Conservation (phyloP, 2,797 vertebrate species). For the Rhodeus uyekii region DNA sequence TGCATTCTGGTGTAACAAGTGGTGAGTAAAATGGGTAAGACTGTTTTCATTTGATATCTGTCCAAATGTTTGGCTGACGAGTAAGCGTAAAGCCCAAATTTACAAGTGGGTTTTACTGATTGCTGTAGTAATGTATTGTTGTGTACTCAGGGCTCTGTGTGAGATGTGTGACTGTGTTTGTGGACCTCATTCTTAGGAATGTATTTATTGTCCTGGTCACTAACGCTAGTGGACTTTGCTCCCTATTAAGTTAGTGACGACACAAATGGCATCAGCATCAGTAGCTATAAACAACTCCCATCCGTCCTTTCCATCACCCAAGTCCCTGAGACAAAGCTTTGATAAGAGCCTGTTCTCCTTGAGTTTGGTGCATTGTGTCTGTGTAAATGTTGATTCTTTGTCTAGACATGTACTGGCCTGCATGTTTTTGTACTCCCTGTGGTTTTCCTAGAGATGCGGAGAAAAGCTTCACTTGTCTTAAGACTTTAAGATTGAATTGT, state of each 20-base stretch:
- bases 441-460: slow-evolving; percentile 2
- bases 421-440: background rate
- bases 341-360: slow-evolving; percentile 40
- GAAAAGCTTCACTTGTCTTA: background rate
- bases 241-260: slow-evolving; percentile 48
- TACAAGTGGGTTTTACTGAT: slow-evolving; percentile 21
- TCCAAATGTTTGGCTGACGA: slow-evolving; percentile 25
- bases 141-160: slow-evolving; percentile 26
- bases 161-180: slow-evolving; percentile 39
- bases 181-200: slow-evolving; percentile 37
- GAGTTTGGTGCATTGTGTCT: slow-evolving; percentile 42
- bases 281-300: slow-evolving; percentile 50
- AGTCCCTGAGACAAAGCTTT: slow-evolving; percentile 40
- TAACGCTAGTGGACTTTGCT: slow-evolving; percentile 52
- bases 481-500: background rate
- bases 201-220: slow-evolving; percentile 51
- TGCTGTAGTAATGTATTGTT: slow-evolving; percentile 4
- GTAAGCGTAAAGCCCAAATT: background rate
- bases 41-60: slow-evolving; percentile 6
- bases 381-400: slow-evolving; percentile 42
- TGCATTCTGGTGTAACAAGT: slow-evolving; percentile 43
- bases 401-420: slow-evolving; percentile 38
- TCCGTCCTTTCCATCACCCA: slow-evolving; percentile 42
- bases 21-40: slow-evolving; percentile 60
- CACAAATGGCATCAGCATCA: slow-evolving; percentile 58